Evolutionary conservation across 1,140 invertebrate genomes (phyloP).

Genomic region (Conopomorpha cramerella): DNA sequence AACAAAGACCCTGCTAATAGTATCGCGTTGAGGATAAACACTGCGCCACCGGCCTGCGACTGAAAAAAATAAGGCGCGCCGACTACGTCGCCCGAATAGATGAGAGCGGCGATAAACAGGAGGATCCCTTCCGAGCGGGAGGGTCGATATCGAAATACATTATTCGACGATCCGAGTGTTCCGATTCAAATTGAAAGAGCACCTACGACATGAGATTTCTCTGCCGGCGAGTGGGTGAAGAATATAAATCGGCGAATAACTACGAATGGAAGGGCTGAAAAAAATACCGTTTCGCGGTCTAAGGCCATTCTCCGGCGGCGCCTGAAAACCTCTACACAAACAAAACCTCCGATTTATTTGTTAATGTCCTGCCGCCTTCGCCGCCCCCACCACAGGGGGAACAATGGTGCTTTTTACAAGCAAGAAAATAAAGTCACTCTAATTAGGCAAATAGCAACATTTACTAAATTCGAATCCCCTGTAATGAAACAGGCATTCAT

Average conservation of each 20-base stretch:
- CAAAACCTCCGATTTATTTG: too few species aligned
- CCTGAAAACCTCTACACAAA: too few species aligned
- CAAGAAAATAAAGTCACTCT: too few species aligned
- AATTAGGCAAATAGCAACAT: too few species aligned
- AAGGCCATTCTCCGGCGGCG: slow-evolving; percentile 12
- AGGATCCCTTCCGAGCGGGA: slow-evolving; percentile 48
- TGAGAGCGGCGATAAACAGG: slow-evolving; percentile 57
- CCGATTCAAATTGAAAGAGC: slow-evolving; percentile 62
- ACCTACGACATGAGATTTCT: slow-evolving; percentile 59
- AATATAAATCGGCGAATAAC: slow-evolving; percentile 61
- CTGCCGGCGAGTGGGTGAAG: slow-evolving; percentile 54
- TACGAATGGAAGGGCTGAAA: slow-evolving; percentile 50
- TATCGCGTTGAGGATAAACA: slow-evolving; percentile 43
- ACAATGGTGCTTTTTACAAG: too few species aligned
- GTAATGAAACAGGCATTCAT: neutral
- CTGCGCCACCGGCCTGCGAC: slow-evolving; percentile 35
- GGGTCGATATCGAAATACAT: slow-evolving; percentile 60
- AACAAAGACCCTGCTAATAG: slow-evolving; percentile 49
- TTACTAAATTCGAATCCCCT: too few species aligned
- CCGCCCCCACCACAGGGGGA: too few species aligned
- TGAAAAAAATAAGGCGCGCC: slow-evolving; percentile 57
- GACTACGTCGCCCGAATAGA: slow-evolving; percentile 49
- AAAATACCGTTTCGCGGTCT: slow-evolving; percentile 44
- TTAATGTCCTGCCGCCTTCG: too few species aligned
- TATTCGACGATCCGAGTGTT: slow-evolving; percentile 59